Base-by-base conservation (phyloP, 1,140 invertebrate species). In the Ceratoteleas bidentatus region DNA sequence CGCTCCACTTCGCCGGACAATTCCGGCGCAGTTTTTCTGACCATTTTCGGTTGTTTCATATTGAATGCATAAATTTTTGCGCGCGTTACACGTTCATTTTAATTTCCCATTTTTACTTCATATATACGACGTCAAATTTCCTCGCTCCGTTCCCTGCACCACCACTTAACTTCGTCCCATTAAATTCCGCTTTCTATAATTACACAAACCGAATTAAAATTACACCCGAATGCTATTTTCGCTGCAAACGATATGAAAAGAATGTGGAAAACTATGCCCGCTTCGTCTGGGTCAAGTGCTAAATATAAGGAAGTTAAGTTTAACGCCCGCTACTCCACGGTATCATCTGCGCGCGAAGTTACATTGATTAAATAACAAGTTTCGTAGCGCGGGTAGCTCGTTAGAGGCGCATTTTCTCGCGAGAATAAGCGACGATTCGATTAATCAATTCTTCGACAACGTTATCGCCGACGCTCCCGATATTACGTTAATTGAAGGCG, bases 341-440 rank as follows among this genome's bases (percentile, higher is more conserved):
- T 69, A 68, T 69, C 73, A 50, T 57, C 74, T 34, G 38, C 32
- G 7, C 8, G 49, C 40, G 43, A 77, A 69, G 58, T 77, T 69
- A 52, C 74, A 65, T 36, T 77, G 60, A 77, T 77, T 77, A 70
- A 77, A 77, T 77, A 64, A 77, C 43, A 77, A 77, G 43, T 78
- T 78, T 65, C 50, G 9, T 43, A 60, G 47, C 49, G 24, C 50
- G n/a, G 14, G 16, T 1, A 24, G 49, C 74, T 65, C 75, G 54
- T 65, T 58, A 70, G 38, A 6, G 53, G 45, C 45, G 43, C 75
- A 70, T 77, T 70, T 69, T 70, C 50, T 70, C 66, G 50, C 58
- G 74, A 61, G 49, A 68, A 49, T 40, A 38, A 61, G 40, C 33
- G 38, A 15, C 65, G 52, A 70, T 69, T 77, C 65, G 40, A 77